A percentile compares a stretch with the other conserved stretches of the same genome.
Conservation (phyloP, 2,797 vertebrate species). For the Silurus lanzhouensis region DNA sequence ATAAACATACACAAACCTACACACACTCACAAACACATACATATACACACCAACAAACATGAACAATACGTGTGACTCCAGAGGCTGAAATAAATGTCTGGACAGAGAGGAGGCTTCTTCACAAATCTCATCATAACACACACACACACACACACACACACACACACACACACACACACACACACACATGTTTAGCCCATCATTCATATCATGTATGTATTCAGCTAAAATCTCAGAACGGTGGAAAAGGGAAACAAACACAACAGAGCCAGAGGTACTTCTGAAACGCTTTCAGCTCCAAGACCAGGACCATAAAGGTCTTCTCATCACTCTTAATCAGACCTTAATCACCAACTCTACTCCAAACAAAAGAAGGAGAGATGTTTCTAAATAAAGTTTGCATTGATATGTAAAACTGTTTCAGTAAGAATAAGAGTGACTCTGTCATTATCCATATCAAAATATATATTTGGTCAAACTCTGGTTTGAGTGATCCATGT, state of each 20-base stretch:
- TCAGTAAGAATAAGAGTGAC: conserved; percentile 44
- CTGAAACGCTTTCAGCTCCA: background rate
- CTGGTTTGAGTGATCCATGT: conserved; percentile 41
- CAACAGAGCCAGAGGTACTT: conserved; percentile 25
- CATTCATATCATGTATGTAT: no score
- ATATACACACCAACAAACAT: conserved; percentile 17
- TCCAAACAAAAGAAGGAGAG: conserved; percentile 35
- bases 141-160: conserved; percentile 39
- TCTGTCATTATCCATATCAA: conserved; percentile 53
- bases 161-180: conserved; percentile 36
- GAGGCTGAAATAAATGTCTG: conserved; percentile 47
- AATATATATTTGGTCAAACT: conserved; percentile 44
- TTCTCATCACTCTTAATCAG: conserved; percentile 38
- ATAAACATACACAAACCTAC: conserved; percentile 22
- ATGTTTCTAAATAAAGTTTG: conserved; percentile 55
- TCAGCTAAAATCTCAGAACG: no score
- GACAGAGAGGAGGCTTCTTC: conserved; percentile 39
- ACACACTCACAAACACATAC: background rate
- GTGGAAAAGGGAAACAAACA: background rate
- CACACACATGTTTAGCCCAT: background rate
- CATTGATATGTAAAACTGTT: conserved; percentile 61
- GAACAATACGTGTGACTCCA: conserved; percentile 35
- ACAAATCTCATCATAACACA: conserved; percentile 43
- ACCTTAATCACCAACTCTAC: conserved; percentile 26
- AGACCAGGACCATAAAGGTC: conserved; percentile 31